phyloP scores from a whole-genome alignment of 2,113 vertebrate species.

The Passer domesticus region DNA sequence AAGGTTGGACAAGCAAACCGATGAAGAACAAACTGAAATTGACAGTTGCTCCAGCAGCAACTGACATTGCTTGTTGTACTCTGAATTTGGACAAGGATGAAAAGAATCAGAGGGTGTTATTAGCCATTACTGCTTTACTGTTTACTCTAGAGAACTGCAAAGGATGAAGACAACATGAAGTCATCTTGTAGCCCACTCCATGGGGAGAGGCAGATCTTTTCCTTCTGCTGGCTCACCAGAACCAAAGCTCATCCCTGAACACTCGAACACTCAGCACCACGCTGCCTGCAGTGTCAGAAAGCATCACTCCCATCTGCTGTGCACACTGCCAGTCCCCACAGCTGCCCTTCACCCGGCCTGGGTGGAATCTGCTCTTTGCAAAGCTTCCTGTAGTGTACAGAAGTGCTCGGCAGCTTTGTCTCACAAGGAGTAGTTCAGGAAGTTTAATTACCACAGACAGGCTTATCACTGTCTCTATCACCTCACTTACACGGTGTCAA shows the following conservation, averaged over 20 bases:
- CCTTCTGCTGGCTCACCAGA: fast-evolving
- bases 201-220: neutral
- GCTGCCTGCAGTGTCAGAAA: neutral
- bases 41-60: neutral
- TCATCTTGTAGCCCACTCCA: neutral
- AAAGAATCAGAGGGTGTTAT: neutral
- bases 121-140: neutral
- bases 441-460: constrained; percentile 22
- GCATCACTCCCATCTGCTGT: neutral
- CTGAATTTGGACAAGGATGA: neutral
- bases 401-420: neutral
- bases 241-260: neutral
- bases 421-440: neutral
- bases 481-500: neutral
- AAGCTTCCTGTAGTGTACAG: neutral
- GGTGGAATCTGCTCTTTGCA: neutral
- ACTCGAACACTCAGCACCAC: neutral
- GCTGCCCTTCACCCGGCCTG: neutral
- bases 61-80: neutral
- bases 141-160: neutral
- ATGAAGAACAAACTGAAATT: neutral
- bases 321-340: neutral
- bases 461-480: neutral
- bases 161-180: neutral
- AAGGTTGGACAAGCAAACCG: neutral